Percentiles rank a stretch among this genome's conserved stretches.
These are phyloP conservation scores for Galagoides demidoff DNA, from an alignment of 2,797 vertebrate genomes.

Conservation along the genomic window DNA sequence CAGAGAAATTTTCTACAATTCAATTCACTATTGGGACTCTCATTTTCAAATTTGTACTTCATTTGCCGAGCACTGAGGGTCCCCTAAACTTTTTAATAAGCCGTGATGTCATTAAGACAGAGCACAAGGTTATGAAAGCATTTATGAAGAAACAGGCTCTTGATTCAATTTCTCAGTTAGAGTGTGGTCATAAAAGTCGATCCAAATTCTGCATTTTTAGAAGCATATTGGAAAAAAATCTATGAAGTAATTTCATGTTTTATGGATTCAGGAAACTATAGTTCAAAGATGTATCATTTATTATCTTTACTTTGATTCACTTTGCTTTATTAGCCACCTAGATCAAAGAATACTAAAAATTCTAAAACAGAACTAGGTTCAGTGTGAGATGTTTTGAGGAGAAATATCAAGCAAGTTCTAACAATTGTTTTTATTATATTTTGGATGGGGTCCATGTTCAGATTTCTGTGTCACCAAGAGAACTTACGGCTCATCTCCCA, in stretches of 20 bases:
- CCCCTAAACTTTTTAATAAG: slow-evolving; percentile 45
- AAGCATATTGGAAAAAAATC: slow-evolving; percentile 69
- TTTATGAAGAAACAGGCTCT: slow-evolving; percentile 61
- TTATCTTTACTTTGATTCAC: slow-evolving; percentile 36
- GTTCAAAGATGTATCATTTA: slow-evolving; percentile 62
- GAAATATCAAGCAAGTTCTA: slow-evolving; percentile 20
- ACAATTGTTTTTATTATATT: neutral
- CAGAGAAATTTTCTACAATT: neutral
- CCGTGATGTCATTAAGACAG: slow-evolving; percentile 62
- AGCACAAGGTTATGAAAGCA: slow-evolving; percentile 56
- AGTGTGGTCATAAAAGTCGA: slow-evolving; percentile 53
- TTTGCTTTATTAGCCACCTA: slow-evolving; percentile 65
- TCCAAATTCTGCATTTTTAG: slow-evolving; percentile 65
- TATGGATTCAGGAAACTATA: slow-evolving; percentile 62
- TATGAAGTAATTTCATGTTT: slow-evolving; percentile 69
- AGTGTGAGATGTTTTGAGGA: neutral
- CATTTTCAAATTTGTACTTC: slow-evolving; percentile 15
- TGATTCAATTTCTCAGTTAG: slow-evolving; percentile 60
- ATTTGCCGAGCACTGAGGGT: neutral
- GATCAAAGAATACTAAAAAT: slow-evolving; percentile 57
- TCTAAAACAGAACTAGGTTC: slow-evolving; percentile 5
- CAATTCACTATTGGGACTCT: slow-evolving; percentile 33
- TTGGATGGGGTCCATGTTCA: neutral
- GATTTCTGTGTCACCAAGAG: neutral
- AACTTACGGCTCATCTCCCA: neutral